phyloP scores from a whole-genome alignment of 2,888 invertebrate genomes.

The Apodemia duryi region DNA sequence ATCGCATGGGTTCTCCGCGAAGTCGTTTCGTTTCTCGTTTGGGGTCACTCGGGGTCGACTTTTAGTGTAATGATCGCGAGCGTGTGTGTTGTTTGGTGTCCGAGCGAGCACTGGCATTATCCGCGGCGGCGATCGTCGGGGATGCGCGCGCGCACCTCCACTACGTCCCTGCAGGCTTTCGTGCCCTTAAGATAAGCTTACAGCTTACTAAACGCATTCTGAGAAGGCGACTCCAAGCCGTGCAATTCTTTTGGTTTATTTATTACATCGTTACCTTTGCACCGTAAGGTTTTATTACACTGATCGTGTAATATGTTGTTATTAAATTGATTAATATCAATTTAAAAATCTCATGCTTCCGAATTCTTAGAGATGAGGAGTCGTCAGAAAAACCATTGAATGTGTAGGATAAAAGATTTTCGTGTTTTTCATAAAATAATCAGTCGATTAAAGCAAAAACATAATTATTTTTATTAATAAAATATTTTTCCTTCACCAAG shows the following conservation, averaged over 20 bases:
- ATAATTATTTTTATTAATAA: too few species aligned
- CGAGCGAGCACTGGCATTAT: slow-evolving; percentile 58
- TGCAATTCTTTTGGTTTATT: slow-evolving; percentile 17
- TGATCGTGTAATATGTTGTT: background rate
- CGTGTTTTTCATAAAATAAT: too few species aligned
- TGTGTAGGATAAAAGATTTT: too few species aligned
- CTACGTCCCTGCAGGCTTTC: slow-evolving; percentile 47
- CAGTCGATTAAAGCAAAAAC: too few species aligned
- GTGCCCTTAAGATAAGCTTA: slow-evolving; percentile 34
- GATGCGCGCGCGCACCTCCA: slow-evolving; percentile 39
- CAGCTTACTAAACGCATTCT: slow-evolving; percentile 44
- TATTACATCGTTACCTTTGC: slow-evolving; percentile 12
- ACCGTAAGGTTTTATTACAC: slow-evolving; percentile 15
- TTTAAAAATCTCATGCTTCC: too few species aligned
- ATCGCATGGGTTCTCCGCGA: slow-evolving; percentile 35
- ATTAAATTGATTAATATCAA: too few species aligned
- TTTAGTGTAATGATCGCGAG: slow-evolving; percentile 43
- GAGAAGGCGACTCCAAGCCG: slow-evolving; percentile 40
- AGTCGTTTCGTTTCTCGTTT: slow-evolving; percentile 67
- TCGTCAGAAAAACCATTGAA: too few species aligned
- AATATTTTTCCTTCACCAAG: too few species aligned
- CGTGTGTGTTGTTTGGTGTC: slow-evolving; percentile 53
- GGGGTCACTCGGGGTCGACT: slow-evolving; percentile 68
- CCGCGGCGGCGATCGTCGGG: slow-evolving; percentile 26
- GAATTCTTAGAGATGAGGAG: too few species aligned